phyloP scores from a whole-genome alignment of 2,113 vertebrate species.

The Heterotis niloticus region DNA sequence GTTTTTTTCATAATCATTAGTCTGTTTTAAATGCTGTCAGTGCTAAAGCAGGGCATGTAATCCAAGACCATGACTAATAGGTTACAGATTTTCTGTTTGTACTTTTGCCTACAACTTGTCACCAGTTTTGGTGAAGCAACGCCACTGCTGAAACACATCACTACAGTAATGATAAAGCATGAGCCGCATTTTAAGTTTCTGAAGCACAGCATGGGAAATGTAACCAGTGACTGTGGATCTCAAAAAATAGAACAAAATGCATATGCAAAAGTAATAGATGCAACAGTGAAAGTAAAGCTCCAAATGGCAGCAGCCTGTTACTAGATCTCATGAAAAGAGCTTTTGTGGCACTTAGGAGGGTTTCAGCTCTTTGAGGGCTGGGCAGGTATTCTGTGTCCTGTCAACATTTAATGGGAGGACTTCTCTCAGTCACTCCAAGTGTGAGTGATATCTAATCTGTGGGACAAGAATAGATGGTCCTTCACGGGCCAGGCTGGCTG shows the following conservation, averaged over 20 bases:
- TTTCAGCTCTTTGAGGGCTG: not conserved
- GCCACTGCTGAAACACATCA: not conserved
- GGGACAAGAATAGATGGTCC: slow-evolving; percentile 9
- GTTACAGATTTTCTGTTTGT: not conserved
- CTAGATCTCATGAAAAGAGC: not conserved
- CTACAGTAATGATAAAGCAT: not conserved
- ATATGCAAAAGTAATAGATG: too few species aligned
- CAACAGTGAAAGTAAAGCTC: too few species aligned
- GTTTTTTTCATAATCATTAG: not conserved
- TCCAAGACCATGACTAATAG: not conserved
- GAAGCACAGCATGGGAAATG: not conserved
- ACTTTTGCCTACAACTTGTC: not conserved
- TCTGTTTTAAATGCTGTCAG: not conserved
- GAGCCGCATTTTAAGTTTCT: not conserved
- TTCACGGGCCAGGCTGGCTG: not conserved
- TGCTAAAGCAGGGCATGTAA: not conserved
- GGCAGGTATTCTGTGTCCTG: slow-evolving; percentile 3
- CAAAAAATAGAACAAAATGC: too few species aligned
- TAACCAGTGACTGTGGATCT: too few species aligned
- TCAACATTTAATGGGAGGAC: not conserved
- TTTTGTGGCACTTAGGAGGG: not conserved
- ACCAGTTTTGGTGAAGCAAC: not conserved
- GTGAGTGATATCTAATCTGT: slow-evolving; percentile 22
- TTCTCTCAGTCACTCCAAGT: not conserved
- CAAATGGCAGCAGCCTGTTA: not conserved